Base-by-base conservation (phyloP, 2,113 vertebrate species). In the Cyprinus carpio region DNA sequence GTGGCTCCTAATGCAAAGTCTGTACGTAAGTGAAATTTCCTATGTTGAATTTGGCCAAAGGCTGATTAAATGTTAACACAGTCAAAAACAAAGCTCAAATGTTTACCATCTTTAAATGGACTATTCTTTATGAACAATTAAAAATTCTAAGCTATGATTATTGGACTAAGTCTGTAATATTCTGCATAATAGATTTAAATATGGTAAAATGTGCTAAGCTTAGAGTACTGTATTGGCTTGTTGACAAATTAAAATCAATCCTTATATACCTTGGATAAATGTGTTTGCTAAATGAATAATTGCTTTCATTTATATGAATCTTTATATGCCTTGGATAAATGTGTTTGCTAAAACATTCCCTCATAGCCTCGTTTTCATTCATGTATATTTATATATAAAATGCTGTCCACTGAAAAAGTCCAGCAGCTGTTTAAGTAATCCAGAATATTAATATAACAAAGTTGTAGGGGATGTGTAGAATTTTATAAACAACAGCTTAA, bases 1-100 rank as follows among this genome's bases (percentile, higher is more conserved):
- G 54, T 23, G 74, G 37, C 37, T 27, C 13, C 77, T 80, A 80
- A 46, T 64, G 37, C 23, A 80, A 62, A 80, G n/a, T 18, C 58
- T 46, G 34, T 29, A 80, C 77, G 9, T 80, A 15, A 64, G n/a
- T 80, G 58, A 64, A 62, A n/a, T 75, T 72, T 65, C 71, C 12
- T 15, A 27, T 46, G 83, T 64, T 15, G 23, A 84, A 51, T 76
- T 46, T 77, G 40, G 37, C 72, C 58, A 51, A 34, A 4, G 37
- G 11, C 40, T 46, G 37, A 64, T 27, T 27, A 18, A n/a, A 6
- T 8, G 37, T 40, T 40, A 46, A 10, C 43, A 64, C 58, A 46
- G n/a, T 43, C 23, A 25, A 80, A 43, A 15, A 64, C 37, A 25
- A 64, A 10, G 8, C 5, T 40, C 46, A 58, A 25, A 25, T 64